A percentile compares a stretch with the other conserved stretches of the same genome.
Conservation (phyloP, 1,140 invertebrate species). For the Brachionus calyciflorus region DNA sequence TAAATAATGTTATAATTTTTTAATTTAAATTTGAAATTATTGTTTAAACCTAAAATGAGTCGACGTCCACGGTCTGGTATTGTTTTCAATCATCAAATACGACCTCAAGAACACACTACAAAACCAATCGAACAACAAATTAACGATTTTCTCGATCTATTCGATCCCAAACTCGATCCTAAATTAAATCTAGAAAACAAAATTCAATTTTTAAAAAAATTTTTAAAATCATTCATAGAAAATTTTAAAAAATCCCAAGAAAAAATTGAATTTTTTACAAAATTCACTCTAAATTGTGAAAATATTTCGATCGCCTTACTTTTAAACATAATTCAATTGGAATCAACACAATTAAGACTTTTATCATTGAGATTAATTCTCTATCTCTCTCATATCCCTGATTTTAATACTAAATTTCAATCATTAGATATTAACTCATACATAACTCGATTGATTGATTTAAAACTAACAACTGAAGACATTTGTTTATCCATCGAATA, state of each 20-base stretch:
- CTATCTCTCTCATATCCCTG: neutral
- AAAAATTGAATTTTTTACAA: neutral
- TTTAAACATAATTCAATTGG: neutral
- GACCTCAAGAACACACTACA: neutral
- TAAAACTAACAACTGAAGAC: neutral
- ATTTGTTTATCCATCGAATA: slow-evolving; percentile 25
- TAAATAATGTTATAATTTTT: too few species aligned
- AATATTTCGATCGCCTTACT: neutral
- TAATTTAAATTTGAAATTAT: neutral
- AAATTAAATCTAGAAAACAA: neutral
- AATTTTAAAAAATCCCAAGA: neutral
- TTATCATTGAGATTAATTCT: slow-evolving; percentile 18
- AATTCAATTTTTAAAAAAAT: neutral
- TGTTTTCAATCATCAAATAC: neutral
- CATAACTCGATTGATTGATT: slow-evolving; percentile 23
- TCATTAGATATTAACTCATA: neutral
- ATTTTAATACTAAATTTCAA: slow-evolving; percentile 15
- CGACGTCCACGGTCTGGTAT: neutral
- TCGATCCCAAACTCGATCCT: neutral
- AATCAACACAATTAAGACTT: neutral
- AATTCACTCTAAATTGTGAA: neutral
- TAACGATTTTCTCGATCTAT: neutral
- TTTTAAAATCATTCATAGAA: neutral
- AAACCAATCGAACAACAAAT: neutral
- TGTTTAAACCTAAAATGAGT: neutral